Base-by-base conservation (phyloP, 2,113 vertebrate genomes). In the Dromaius novaehollandiae region DNA sequence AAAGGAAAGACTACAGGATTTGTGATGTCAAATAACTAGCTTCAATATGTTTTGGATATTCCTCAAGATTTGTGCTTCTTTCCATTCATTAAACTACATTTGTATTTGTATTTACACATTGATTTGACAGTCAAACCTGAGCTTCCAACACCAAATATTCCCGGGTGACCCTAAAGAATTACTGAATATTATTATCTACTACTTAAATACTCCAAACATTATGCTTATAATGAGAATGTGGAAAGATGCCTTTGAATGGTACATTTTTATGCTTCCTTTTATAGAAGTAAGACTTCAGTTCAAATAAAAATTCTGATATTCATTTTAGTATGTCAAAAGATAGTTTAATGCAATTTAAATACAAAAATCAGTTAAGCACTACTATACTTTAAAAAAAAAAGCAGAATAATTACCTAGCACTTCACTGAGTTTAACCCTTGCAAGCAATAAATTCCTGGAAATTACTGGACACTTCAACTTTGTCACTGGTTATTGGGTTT, bases 171-270 rank as follows among this genome's bases (percentile, higher is more conserved):
- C 66, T 3, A 6, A 36, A 20, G 40, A 65, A 44, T 8, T 13
- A 7, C 26, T 6, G 20, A 66, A 24, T 48, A 16, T 28, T 40
- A 3, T 1, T 24, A 36, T 13, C 81, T 20, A 6, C 56, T 70
- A 40, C 1, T 30, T 4, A 51, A 82, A n/a, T 13, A 28, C 36
- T 18, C 30, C 13, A 0, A 40, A 15, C 30, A 36, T 1, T 17
- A 10, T 0, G 15, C n/a, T 38, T 7, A 38, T 14, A 40, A 26
- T 46, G 48, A 38, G 66, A 71, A 58, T 2, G 10, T 55, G 77
- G 25, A 51, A 15, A 0, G 1, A 13, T 6, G 30, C 64, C 24
- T 8, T 20, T 13, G 40, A 16, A 18, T 0, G 1, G 40, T 2
- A n/a, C 7, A 1, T 22, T 68, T 48, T 36, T 50, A 2, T 4